Evolutionary conservation across 2,797 vertebrate genomes (phyloP).

Genomic region (Brotula barbata): DNA sequence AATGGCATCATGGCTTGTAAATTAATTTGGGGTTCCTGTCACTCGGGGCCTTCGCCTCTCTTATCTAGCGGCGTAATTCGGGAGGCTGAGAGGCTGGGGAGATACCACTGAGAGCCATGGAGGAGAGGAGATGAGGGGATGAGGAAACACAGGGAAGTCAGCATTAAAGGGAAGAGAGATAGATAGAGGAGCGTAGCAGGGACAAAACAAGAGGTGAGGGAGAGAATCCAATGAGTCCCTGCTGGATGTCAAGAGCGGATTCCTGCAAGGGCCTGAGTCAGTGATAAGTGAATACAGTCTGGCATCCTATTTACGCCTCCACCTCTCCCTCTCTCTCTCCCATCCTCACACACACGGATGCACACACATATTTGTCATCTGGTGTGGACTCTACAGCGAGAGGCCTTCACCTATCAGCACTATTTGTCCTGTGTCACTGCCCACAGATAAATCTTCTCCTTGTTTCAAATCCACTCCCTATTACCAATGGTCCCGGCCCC

Average conservation of each 20-base stretch:
- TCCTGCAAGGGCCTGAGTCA: constrained; percentile 69
- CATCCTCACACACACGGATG: neutral
- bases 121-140: constrained; percentile 42
- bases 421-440: constrained; percentile 91
- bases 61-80: constrained; percentile 76
- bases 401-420: constrained; percentile 93
- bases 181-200: constrained; percentile 57
- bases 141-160: constrained; percentile 29
- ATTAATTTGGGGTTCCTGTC: constrained; percentile 80
- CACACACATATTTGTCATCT: constrained; percentile 88
- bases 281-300: constrained; percentile 91
- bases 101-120: constrained; percentile 73
- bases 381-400: constrained; percentile 83
- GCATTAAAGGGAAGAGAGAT: constrained; percentile 73
- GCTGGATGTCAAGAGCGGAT: constrained; percentile 79
- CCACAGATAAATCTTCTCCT: constrained; percentile 94
- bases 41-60: constrained; percentile 65
- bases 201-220: constrained; percentile 55
- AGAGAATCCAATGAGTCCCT: constrained; percentile 73
- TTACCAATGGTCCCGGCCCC: constrained; percentile 85
- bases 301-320: constrained; percentile 62
- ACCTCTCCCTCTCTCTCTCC: neutral
- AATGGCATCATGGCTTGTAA: constrained; percentile 76
- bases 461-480: constrained; percentile 83
- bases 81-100: constrained; percentile 77